A percentile compares a stretch with the other conserved stretches of the same genome.
Evolutionary conservation across 1,140 invertebrate genomes (phyloP).

Genomic region (Venustaconcha ellipsiformis): DNA sequence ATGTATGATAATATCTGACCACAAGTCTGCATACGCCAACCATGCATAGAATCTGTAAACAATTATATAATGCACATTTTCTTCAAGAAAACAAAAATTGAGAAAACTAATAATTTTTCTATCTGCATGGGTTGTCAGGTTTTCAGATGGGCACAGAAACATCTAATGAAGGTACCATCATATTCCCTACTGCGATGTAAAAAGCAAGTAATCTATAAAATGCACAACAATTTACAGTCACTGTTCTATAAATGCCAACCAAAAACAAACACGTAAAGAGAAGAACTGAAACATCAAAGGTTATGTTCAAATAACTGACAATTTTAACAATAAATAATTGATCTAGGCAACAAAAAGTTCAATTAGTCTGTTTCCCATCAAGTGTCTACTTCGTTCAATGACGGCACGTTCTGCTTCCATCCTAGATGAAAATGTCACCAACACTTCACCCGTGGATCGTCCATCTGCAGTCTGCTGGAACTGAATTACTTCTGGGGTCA

Average conservation of each 20-base stretch:
- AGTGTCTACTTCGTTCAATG: slow-evolving; percentile 71
- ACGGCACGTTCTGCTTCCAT: slow-evolving; percentile 75
- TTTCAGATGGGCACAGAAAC: too few species aligned
- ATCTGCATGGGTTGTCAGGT: too few species aligned
- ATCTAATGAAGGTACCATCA: too few species aligned
- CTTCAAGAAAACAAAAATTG: too few species aligned
- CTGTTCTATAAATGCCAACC: background rate
- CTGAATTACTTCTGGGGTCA: slow-evolving; percentile 72
- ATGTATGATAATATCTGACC: too few species aligned
- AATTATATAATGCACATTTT: too few species aligned
- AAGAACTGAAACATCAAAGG: background rate
- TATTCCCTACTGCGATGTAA: too few species aligned
- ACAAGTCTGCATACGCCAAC: too few species aligned
- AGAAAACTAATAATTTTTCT: too few species aligned
- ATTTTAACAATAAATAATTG: background rate
- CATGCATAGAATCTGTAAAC: too few species aligned
- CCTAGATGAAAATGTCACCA: slow-evolving; percentile 72
- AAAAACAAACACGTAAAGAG: background rate
- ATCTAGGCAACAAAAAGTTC: slow-evolving; percentile 68
- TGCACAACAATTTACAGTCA: too few species aligned
- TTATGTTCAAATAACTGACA: background rate
- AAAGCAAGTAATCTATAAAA: too few species aligned
- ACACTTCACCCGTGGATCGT: slow-evolving; percentile 72
- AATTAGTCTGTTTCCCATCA: slow-evolving; percentile 74
- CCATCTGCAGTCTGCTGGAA: slow-evolving; percentile 71